Evolutionary conservation across 2,113 vertebrate species (phyloP), one percentile per base, ranked within the genome.

Genomic region (Alethe castanea): DNA sequence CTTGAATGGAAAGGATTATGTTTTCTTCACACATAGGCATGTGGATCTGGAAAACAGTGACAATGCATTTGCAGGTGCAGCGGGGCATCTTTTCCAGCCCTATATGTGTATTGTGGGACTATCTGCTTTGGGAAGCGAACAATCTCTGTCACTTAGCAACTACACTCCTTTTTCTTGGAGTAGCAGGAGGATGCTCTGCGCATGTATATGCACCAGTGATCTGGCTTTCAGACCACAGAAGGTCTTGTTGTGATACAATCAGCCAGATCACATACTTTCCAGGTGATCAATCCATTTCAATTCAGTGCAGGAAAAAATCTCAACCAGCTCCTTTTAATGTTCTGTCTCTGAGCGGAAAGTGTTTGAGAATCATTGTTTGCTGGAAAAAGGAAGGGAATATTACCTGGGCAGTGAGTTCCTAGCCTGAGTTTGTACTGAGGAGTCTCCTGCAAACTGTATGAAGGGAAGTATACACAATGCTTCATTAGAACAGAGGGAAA

Each of bases 141-240:
- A 70, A 81, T 78, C 38, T 47, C 71, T 59, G 96, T 98, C 85
- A 66, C 98, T 95, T 97, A 98, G 98, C 97, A 98, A 98, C 98
- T 80, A 81, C 38, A 42, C 80, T 95, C 93, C 94, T 83, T 95
- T 20, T 84, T 84, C 61, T 95, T 60, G 20, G 65, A 59, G 72
- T 29, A 65, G 47, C 84, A 57, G 85, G 44, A 96, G 28, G 56
- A 67, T 86, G 67, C 17, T 88, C 61, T 95, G 92, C 2, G 8
- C 71, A 83, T 77, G 86, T 79, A 96, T 96, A 82, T 35, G 31
- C 53, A 88, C 76, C 31, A 24, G 65, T 97, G 93, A 95, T 86
- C 88, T 87, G 67, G 85, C 97, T 97, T 88, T 82, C 66, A 90
- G 91, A 90, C 52, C 57, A 57, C 88, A 89, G 78, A 92, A 94